phyloP scores from a whole-genome alignment of 2,888 invertebrate species.

The Zaprionus lineosus region DNA sequence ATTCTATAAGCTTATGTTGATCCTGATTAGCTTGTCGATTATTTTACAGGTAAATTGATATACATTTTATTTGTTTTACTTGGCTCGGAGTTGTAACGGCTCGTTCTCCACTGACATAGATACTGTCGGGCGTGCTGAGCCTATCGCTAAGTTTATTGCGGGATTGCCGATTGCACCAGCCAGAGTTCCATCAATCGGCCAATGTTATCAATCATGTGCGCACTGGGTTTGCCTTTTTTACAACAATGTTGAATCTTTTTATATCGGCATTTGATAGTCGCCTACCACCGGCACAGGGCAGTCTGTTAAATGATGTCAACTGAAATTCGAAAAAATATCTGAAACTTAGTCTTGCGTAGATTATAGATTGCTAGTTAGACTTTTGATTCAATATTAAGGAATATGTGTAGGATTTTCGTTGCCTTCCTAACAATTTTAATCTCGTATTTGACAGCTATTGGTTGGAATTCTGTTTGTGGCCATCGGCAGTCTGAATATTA shows the following conservation, averaged over 20 bases:
- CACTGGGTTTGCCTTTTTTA: conserved; percentile 88
- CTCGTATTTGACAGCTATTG: conserved; percentile 87
- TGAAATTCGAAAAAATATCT: conserved; percentile 21
- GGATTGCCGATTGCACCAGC: conserved; percentile 89
- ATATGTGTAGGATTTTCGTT: conserved; percentile 1
- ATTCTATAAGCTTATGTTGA: conserved; percentile 91
- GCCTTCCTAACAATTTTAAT: conserved; percentile 39
- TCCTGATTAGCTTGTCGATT: conserved; percentile 91
- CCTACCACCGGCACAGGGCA: conserved; percentile 71
- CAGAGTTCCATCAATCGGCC: conserved; percentile 88
- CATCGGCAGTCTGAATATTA: conserved; percentile 92
- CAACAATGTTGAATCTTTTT: conserved; percentile 89
- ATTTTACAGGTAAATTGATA: conserved; percentile 88
- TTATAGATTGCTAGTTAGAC: neutral
- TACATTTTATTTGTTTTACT: neutral
- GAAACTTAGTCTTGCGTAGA: neutral
- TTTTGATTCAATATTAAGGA: conserved; percentile 31
- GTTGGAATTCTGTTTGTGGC: conserved; percentile 92
- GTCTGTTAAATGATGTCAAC: conserved; percentile 64
- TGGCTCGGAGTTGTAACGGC: conserved; percentile 39
- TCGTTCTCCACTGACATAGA: conserved; percentile 83
- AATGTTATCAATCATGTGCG: conserved; percentile 88
- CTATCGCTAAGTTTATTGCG: conserved; percentile 89
- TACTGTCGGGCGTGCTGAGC: conserved; percentile 89
- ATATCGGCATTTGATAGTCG: conserved; percentile 91